Conservation (phyloP, 2,113 vertebrate genomes). For the Oreotrochilus melanogaster region DNA sequence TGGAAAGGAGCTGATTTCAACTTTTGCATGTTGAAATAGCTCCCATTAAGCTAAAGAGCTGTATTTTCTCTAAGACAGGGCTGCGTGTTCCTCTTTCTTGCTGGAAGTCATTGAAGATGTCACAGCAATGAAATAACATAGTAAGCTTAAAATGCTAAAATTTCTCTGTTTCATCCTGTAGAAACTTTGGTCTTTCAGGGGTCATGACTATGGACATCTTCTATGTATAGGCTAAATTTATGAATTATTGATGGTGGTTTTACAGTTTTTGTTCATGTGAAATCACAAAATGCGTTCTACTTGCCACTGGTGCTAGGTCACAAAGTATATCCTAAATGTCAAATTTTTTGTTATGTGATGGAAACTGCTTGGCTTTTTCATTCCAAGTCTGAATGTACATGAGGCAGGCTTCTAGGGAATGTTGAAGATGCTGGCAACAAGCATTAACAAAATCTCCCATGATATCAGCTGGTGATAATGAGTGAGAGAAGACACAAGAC, state of each 20-base stretch:
- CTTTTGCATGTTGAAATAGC: accelerated
- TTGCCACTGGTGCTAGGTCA: not conserved
- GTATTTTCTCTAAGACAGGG: not conserved
- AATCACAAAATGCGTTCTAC: conserved; percentile 2
- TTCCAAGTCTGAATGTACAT: not conserved
- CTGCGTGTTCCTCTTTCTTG: not conserved
- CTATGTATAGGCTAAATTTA: not conserved
- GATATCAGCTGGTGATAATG: not conserved
- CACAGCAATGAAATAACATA: not conserved
- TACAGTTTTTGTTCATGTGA: not conserved
- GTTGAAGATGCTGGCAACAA: not conserved
- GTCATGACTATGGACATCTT: not conserved
- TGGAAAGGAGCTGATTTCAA: not conserved
- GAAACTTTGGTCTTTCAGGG: not conserved
- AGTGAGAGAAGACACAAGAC: not conserved
- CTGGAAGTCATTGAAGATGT: not conserved
- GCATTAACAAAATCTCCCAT: not conserved
- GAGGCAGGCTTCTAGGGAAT: not conserved
- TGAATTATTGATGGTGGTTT: not conserved
- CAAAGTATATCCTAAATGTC: not conserved
- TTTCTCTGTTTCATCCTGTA: not conserved
- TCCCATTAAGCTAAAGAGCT: not conserved
- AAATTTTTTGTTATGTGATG: not conserved
- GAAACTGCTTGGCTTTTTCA: conserved; percentile 7
- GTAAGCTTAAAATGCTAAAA: not conserved